These are phyloP conservation scores for Amblyopsis rosae DNA, from an alignment of 2,113 vertebrate species.

Conservation along the genomic window DNA sequence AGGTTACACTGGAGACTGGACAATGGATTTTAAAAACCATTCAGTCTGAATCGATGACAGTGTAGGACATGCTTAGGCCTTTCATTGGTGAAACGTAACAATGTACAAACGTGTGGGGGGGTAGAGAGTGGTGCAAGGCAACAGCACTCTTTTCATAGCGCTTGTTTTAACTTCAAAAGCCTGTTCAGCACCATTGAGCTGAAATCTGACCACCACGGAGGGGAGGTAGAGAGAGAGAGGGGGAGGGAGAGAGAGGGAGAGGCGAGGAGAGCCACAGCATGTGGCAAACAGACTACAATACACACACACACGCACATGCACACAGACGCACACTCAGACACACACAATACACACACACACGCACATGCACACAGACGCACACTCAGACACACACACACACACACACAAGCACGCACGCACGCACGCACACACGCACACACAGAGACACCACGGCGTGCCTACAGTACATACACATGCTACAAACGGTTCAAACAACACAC, in stretches of 20 bases:
- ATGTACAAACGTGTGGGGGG: no score
- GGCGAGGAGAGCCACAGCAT: slow-evolving; percentile 55
- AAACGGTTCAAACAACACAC: slow-evolving; percentile 46
- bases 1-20: no score
- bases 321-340: slow-evolving; percentile 20
- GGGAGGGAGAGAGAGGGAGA: slow-evolving; percentile 49
- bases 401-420: background rate
- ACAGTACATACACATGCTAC: slow-evolving; percentile 38
- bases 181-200: no score
- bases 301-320: slow-evolving; percentile 30
- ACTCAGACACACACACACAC: background rate
- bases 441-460: slow-evolving; percentile 26
- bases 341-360: slow-evolving; percentile 6
- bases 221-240: slow-evolving; percentile 1
- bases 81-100: no score
- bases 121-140: no score
- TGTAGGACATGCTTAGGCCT: no score
- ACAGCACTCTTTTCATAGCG: no score
- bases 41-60: no score
- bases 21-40: no score
- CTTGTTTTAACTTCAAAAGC: no score
- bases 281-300: slow-evolving; percentile 37
- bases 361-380: background rate
- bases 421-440: background rate
- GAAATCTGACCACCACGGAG: background rate